A percentile compares a stretch with the other conserved stretches of the same genome.
Evolutionary conservation across 2,888 invertebrate species (phyloP).

Genomic region (Siphonodentalium dalli): DNA sequence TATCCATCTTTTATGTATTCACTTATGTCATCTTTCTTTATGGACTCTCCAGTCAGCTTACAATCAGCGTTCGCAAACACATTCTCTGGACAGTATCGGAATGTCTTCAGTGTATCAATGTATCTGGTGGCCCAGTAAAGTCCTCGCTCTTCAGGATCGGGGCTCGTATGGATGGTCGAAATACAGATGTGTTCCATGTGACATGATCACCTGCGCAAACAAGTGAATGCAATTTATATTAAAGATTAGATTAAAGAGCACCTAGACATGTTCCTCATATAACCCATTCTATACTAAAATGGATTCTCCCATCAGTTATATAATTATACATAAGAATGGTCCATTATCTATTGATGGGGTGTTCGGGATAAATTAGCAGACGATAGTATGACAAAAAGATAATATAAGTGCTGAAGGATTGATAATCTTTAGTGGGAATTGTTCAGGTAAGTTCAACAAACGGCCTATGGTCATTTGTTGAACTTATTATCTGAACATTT

Average conservation of each 20-base stretch:
- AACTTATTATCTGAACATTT: too few relatives aligned
- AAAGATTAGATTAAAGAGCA: neutral
- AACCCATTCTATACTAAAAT: too few relatives aligned
- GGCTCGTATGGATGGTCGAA: slow-evolving; percentile 58
- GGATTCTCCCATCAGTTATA: too few relatives aligned
- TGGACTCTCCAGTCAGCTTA: slow-evolving; percentile 46
- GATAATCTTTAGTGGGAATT: too few relatives aligned
- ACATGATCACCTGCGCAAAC: slow-evolving; percentile 47
- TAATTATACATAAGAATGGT: too few relatives aligned
- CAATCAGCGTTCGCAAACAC: slow-evolving; percentile 48
- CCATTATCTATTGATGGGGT: too few relatives aligned
- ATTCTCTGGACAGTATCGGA: slow-evolving; percentile 51
- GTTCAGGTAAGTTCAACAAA: too few relatives aligned
- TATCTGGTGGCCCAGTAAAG: slow-evolving; percentile 59
- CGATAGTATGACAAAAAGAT: too few relatives aligned
- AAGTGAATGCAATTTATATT: neutral
- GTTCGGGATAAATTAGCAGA: too few relatives aligned
- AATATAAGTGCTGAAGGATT: too few relatives aligned
- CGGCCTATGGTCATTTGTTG: too few relatives aligned
- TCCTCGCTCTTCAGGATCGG: slow-evolving; percentile 57
- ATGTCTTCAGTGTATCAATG: slow-evolving; percentile 52
- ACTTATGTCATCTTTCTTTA: slow-evolving; percentile 38
- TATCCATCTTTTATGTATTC: slow-evolving; percentile 38
- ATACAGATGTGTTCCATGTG: slow-evolving; percentile 54
- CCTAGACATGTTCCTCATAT: too few relatives aligned